Evolutionary conservation across 2,113 vertebrate species (phyloP), one percentile per base, ranked within the genome.

Genomic region (Hyperopisus bebe): DNA sequence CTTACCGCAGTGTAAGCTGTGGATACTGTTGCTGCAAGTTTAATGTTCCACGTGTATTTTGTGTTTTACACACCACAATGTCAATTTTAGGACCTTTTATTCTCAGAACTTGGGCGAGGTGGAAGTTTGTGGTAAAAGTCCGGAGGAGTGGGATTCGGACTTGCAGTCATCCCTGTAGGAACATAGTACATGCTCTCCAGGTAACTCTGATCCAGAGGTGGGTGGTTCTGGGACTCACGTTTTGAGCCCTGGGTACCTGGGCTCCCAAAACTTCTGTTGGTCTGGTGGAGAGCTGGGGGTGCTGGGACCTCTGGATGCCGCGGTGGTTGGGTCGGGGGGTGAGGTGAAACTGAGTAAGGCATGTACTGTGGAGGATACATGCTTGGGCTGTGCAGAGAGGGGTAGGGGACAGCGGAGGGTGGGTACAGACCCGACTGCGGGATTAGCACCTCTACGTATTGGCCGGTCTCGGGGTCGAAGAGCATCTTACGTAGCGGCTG

Each of bases 371-470:
- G 87, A 9, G 95, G 92, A 0, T 97, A 98, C 92, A 97, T 92
- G 94, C 91, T 95, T 42, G 95, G 94, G 90, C 93, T 94, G 90
- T 95, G 94, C 46, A 96, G 91, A 85, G 96, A 93, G 66, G 95
- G 92, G 90, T 95, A 96, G 0, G 97, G 95, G 35, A 95, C 95
- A 91, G 96, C 95, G 39, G 97, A 92, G 50, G 97, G 92, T 89
- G 97, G 96, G 91, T 96, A 99, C 90, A 97, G 88, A 5, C 96
- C 95, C 0, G 96, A 89, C 7, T 97, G 96, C 0, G 97, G 97
- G 91, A 98, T 96, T 74, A 99, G 95, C 86, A 99, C 97, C 92
- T 99, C 98, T 90, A 99, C 96, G 82, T 99, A 99, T 90, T 98
- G 98, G 87, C 98, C 97, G 0, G 97, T 98, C 93, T 99, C 98